Conservation (phyloP, 2,888 invertebrate genomes). For the Tipula vernalis region DNA sequence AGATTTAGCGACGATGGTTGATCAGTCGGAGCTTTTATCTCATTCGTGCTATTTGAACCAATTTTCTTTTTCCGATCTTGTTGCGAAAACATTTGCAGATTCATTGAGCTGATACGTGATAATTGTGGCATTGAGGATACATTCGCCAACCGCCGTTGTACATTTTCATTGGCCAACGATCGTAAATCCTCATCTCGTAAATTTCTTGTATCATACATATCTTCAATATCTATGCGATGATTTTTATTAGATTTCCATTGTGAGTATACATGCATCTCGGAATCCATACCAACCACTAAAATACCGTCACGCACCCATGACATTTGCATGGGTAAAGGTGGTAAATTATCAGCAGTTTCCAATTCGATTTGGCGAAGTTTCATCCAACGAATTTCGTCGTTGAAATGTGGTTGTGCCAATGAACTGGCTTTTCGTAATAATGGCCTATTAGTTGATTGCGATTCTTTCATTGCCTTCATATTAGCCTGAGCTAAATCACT, state of each 20-base stretch:
- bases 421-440: conserved; percentile 84
- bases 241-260: conserved; percentile 73
- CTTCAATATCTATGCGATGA: conserved; percentile 44
- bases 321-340: conserved; percentile 95
- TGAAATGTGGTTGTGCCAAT: conserved; percentile 74
- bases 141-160: conserved; percentile 53
- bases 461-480: conserved; percentile 82
- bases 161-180: conserved; percentile 49
- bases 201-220: conserved; percentile 58
- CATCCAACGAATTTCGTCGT: conserved; percentile 95
- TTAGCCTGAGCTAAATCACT: conserved; percentile 92
- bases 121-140: conserved; percentile 69
- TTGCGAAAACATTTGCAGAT: conserved; percentile 62
- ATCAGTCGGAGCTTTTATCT: conserved; percentile 20
- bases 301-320: conserved; percentile 99
- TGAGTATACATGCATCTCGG: conserved; percentile 98
- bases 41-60: conserved; percentile 35
- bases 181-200: conserved; percentile 57
- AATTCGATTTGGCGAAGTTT: conserved; percentile 81
- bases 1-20: conserved; percentile 37
- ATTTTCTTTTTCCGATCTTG: conserved; percentile 49
- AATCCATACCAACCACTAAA: conserved; percentile 97
- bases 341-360: conserved; percentile 87
- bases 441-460: conserved; percentile 68
- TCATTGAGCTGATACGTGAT: conserved; percentile 73